phyloP scores from a whole-genome alignment of 2,888 invertebrate species.

The Xylocampa areola region DNA sequence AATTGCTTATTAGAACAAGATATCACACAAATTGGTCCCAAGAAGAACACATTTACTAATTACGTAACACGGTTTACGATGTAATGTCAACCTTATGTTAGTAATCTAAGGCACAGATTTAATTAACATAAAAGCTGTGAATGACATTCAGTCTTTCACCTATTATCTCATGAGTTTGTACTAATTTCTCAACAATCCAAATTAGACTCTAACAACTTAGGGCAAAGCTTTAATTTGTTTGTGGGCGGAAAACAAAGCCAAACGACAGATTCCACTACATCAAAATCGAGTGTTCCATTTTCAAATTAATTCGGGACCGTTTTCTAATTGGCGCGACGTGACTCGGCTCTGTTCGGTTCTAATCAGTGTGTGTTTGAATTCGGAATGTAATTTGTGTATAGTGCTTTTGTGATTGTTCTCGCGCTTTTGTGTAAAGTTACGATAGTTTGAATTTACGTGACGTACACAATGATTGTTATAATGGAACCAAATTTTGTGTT shows the following conservation, averaged over 20 bases:
- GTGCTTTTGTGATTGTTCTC: constrained; percentile 73
- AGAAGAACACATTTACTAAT: constrained; percentile 70
- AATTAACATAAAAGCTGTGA: constrained; percentile 57
- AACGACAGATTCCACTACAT: constrained; percentile 85
- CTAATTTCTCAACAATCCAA: constrained; percentile 27
- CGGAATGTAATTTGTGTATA: constrained; percentile 81
- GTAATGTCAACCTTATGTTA: constrained; percentile 49
- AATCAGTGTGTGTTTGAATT: constrained; percentile 84
- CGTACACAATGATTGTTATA: constrained; percentile 41
- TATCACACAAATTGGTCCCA: constrained; percentile 60
- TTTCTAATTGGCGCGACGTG: constrained; percentile 89
- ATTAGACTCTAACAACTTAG: constrained; percentile 37
- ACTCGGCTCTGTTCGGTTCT: constrained; percentile 79
- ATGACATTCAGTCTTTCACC: constrained; percentile 70
- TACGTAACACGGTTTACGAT: constrained; percentile 47
- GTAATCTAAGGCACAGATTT: constrained; percentile 57
- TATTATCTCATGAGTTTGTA: constrained; percentile 59
- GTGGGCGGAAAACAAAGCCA: constrained; percentile 48
- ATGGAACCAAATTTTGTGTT: constrained; percentile 26
- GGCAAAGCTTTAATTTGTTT: constrained; percentile 52
- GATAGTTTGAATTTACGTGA: constrained; percentile 65
- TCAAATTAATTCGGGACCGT: constrained; percentile 86
- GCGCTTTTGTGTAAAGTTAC: constrained; percentile 64
- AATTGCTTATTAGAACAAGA: constrained; percentile 56
- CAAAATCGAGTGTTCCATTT: constrained; percentile 89